Evolutionary conservation across 2,113 vertebrate genomes (phyloP).

Genomic region (Ivindomyrus marchei): DNA sequence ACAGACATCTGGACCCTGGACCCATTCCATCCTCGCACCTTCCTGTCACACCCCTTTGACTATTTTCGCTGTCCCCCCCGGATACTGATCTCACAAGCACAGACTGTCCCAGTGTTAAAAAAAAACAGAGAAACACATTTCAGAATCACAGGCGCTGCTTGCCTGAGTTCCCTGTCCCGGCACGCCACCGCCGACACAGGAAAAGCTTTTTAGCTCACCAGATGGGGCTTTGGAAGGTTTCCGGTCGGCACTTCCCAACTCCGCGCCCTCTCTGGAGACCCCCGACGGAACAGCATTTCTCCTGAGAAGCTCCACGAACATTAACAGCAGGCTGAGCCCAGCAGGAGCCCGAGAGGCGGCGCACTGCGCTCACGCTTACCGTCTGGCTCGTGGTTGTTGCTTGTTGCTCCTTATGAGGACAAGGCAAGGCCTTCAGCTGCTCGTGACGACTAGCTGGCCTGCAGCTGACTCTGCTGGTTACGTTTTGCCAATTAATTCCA

Average conservation of each 20-base stretch:
- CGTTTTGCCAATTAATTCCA: background rate
- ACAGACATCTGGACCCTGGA: background rate
- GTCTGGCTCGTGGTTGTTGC: background rate
- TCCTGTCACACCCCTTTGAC: background rate
- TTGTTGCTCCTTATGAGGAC: background rate
- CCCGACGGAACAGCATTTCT: background rate
- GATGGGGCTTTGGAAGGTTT: background rate
- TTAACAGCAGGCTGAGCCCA: background rate
- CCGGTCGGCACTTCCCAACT: background rate
- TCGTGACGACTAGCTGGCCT: background rate
- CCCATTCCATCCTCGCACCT: background rate
- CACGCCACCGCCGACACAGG: background rate
- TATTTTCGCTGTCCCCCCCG: background rate
- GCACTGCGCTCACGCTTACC: background rate
- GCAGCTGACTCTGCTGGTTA: background rate
- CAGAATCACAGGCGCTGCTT: background rate
- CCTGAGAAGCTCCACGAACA: background rate
- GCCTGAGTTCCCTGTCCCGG: background rate
- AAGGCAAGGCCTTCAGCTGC: background rate
- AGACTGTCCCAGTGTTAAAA: background rate
- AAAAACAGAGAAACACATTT: background rate
- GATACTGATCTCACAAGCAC: background rate
- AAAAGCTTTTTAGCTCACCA: constrained; percentile 1
- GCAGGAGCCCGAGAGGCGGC: background rate
- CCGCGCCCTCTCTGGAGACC: background rate